Percentiles rank a stretch among this genome's conserved stretches.
These are phyloP conservation scores for Barypeithes pellucidus DNA, from an alignment of 2,888 invertebrate species.

Conservation along the genomic window DNA sequence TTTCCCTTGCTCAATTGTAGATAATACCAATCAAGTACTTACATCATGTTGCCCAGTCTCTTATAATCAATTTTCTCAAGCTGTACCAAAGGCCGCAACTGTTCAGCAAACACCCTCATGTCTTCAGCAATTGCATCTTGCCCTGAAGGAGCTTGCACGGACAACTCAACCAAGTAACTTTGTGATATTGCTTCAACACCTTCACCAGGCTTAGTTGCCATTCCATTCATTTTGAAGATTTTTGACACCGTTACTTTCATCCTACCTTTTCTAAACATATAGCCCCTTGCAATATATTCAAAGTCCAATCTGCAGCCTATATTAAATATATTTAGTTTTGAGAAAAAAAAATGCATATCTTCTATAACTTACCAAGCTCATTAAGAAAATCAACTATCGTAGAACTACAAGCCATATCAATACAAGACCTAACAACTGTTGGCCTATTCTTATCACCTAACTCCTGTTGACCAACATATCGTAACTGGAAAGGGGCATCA, in stretches of 20 bases:
- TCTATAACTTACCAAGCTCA: slow-evolving; percentile 79
- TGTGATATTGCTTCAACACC: slow-evolving; percentile 89
- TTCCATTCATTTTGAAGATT: slow-evolving; percentile 84
- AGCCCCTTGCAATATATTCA: slow-evolving; percentile 93
- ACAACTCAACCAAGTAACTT: slow-evolving; percentile 94
- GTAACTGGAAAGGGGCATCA: slow-evolving; percentile 90
- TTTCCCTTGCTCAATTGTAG: too few relatives aligned
- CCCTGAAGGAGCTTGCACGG: slow-evolving; percentile 90
- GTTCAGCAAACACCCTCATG: slow-evolving; percentile 95
- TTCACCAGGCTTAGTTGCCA: slow-evolving; percentile 78
- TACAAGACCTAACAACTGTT: slow-evolving; percentile 91
- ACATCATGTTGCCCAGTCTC: slow-evolving; percentile 72
- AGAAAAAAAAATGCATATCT: neutral
- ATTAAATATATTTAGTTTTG: too few relatives aligned
- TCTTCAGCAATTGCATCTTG: slow-evolving; percentile 97
- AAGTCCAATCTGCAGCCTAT: slow-evolving; percentile 85
- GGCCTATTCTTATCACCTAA: slow-evolving; percentile 90
- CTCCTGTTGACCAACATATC: slow-evolving; percentile 94
- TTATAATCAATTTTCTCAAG: slow-evolving; percentile 95
- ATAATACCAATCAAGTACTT: too few relatives aligned
- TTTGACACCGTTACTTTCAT: slow-evolving; percentile 98
- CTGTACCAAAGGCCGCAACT: slow-evolving; percentile 91
- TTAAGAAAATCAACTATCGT: slow-evolving; percentile 93
- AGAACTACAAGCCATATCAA: slow-evolving; percentile 93
- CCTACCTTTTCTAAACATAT: slow-evolving; percentile 95